Conservation (phyloP, 1,140 invertebrate genomes). For the Drosophila carrolli region DNA sequence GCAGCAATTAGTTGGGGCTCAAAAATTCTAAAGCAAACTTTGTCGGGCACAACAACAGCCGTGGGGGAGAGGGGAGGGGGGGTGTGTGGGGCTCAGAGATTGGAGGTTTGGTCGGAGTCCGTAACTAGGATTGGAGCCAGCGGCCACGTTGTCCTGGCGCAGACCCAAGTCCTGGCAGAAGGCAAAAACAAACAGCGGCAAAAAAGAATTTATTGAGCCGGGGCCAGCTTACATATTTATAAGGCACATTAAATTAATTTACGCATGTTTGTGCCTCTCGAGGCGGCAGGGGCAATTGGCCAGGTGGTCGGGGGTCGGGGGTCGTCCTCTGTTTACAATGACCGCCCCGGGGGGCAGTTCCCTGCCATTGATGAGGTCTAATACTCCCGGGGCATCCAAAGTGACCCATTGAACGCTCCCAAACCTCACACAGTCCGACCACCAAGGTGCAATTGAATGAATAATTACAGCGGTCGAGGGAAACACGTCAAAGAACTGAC, state of each 20-base stretch:
- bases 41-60: conserved; percentile 57
- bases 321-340: conserved; percentile 26
- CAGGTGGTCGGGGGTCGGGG: conserved; percentile 7
- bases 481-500: no score
- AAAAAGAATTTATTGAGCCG: conserved; percentile 75
- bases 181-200: conserved; percentile 57
- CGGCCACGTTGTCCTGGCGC: conserved; percentile 33
- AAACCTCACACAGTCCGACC: conserved; percentile 3
- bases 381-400: conserved; percentile 19
- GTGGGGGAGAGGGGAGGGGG: not conserved
- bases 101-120: not conserved
- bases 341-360: conserved; percentile 32
- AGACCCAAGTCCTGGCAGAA: conserved; percentile 45
- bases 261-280: conserved; percentile 68
- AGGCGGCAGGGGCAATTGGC: not conserved
- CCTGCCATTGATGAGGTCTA: conserved; percentile 38
- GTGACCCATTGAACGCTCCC: conserved; percentile 4
- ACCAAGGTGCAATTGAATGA: conserved; percentile 53
- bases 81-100: no score
- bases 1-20: conserved; percentile 81
- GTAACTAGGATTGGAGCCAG: conserved; percentile 11
- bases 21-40: conserved; percentile 83
- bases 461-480: conserved; percentile 27
- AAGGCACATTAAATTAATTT: conserved; percentile 83
- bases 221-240: conserved; percentile 77